phyloP scores from a whole-genome alignment of 2,888 invertebrate species.

The Barypeithes pellucidus region DNA sequence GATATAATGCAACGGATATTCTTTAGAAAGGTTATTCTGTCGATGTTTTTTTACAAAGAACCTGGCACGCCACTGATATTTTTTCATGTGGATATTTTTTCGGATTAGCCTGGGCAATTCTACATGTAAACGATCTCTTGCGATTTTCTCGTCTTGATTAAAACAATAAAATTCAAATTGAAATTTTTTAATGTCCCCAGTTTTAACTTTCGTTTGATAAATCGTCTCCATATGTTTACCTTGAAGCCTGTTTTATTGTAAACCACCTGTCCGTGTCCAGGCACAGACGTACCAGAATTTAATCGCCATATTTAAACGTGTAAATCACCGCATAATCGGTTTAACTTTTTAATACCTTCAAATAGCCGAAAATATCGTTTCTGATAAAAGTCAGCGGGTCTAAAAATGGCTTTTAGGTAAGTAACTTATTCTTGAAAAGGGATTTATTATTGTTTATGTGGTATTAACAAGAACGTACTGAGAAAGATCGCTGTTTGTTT shows the following conservation, averaged over 20 bases:
- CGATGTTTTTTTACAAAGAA: no score
- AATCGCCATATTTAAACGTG: background rate
- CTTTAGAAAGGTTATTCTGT: no score
- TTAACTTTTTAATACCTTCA: background rate
- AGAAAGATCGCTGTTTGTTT: background rate
- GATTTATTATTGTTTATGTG: background rate
- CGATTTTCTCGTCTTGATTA: no score
- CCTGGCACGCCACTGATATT: no score
- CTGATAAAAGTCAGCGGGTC: background rate
- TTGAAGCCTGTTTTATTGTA: background rate
- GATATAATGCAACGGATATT: no score
- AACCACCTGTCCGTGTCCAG: background rate
- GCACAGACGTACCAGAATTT: background rate
- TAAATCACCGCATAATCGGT: background rate
- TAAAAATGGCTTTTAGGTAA: background rate
- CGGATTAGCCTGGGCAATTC: no score
- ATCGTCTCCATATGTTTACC: background rate
- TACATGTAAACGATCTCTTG: no score
- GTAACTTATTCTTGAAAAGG: background rate
- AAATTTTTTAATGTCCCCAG: no score
- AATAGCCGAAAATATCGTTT: background rate
- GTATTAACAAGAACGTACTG: background rate
- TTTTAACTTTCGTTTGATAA: no score
- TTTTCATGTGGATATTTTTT: no score
- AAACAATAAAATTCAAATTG: no score